Percentiles rank a stretch among this genome's conserved stretches.
Conservation (phyloP, 2,113 vertebrate species). For the Herpetotheres cachinnans region DNA sequence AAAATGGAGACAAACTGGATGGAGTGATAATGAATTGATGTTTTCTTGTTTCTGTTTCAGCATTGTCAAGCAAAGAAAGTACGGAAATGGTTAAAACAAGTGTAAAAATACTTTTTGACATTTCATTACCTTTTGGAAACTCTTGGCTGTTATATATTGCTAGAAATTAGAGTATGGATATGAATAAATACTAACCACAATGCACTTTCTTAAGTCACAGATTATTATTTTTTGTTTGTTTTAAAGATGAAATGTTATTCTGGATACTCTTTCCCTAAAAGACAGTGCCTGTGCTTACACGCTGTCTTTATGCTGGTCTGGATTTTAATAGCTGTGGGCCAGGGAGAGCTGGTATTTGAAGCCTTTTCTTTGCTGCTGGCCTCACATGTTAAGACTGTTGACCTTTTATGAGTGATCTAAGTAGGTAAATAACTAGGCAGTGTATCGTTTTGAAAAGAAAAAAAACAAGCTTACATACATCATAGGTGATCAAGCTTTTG, state of each 20-base stretch:
- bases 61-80: neutral
- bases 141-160: neutral
- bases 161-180: neutral
- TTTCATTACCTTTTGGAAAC: neutral
- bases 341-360: slow-evolving; percentile 26
- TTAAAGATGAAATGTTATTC: neutral
- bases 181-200: neutral
- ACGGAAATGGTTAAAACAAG: neutral
- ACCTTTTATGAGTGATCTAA: slow-evolving; percentile 48
- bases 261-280: neutral
- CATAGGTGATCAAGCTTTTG: neutral
- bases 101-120: neutral
- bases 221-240: neutral
- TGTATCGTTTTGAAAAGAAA: slow-evolving; percentile 3
- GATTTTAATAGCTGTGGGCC: slow-evolving; percentile 38
- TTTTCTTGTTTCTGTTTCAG: neutral
- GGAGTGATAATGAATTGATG: neutral
- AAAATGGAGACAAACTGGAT: neutral
- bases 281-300: neutral
- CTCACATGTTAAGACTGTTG: neutral
- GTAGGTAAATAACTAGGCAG: neutral
- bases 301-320: neutral
- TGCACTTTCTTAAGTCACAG: neutral
- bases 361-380: slow-evolving; percentile 10
- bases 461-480: neutral